Evolutionary conservation across 2,113 vertebrate genomes (phyloP), one percentile per base, ranked within the genome.

Genomic region (Psephotus haematonotus): DNA sequence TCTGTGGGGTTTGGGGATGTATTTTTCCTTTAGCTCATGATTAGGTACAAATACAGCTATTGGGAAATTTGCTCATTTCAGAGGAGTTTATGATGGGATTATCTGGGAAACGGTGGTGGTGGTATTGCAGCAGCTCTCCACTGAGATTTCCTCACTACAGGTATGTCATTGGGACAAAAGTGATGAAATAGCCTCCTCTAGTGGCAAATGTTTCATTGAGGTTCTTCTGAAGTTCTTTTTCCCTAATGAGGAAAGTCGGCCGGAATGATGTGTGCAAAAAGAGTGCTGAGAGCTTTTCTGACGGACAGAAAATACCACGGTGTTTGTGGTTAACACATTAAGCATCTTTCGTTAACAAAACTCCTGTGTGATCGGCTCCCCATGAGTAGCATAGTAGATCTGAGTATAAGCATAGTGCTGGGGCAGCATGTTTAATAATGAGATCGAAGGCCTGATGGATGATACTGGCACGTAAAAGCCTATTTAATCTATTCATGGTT

Each of bases 171-270:
- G 79, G 22, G 2, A 55, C 84, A 65, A 44, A 33, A 62, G 22
- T 29, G 13, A 47, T 60, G 47, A 79, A 81, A 60, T 37, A 83
- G 94, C 96, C 52, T 92, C 96, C 91, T 95, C 96, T 97, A 96
- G 95, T 85, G 96, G 95, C 17, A 82, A 5, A 47, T 44, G 33
- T 50, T 78, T 71, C 43, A 46, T 5, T 33, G 82, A 53, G 69
- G 7, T 7, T 31, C 50, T 79, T 47, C 68, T 39, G 33, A 8
- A 5, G 24, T 11, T 18, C 10, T 63, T 55, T 67, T 55, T 27
- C 33, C 15, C 27, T 41, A 4, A 31, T 4, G 65, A 60, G 55
- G 43, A 50, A 81, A 60, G 14, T 1, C 46, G 43, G 37, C 9
- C 28, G n/a, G 28, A 77, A 29, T 33, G 13, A 80, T 49, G 37